Conservation (phyloP, 2,888 invertebrate genomes). For the Trissolcus brochymenae region DNA sequence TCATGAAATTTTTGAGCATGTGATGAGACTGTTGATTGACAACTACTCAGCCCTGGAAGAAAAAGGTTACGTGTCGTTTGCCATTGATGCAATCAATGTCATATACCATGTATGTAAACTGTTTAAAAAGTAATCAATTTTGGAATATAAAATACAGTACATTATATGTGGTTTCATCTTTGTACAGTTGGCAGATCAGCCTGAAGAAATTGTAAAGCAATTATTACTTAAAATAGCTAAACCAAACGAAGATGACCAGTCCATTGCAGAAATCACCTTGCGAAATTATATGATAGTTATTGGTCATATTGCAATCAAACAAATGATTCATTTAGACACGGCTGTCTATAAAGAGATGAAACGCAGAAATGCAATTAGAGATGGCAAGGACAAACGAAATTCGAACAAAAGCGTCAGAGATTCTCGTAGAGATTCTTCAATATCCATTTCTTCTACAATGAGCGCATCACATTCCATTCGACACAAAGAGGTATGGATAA, state of each 20-base stretch:
- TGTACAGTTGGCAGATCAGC: constrained; percentile 79
- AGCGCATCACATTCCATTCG: constrained; percentile 63
- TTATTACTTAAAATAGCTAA: constrained; percentile 60
- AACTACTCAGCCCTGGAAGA: constrained; percentile 76
- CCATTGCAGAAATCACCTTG: constrained; percentile 59
- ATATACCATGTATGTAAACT: constrained; percentile 78
- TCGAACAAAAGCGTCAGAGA: constrained; percentile 62
- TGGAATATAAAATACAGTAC: background rate
- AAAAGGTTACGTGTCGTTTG: constrained; percentile 79
- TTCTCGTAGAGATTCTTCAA: constrained; percentile 48
- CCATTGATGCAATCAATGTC: constrained; percentile 79
- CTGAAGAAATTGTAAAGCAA: constrained; percentile 74
- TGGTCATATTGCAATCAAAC: constrained; percentile 87
- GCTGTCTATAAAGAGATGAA: constrained; percentile 90
- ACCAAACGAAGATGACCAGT: constrained; percentile 46
- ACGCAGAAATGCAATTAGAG: constrained; percentile 78
- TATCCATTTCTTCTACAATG: constrained; percentile 46
- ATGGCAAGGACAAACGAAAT: constrained; percentile 46
- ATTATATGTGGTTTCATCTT: background rate
- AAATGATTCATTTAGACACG: constrained; percentile 89
- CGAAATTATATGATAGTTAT: constrained; percentile 79
- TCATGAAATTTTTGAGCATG: constrained; percentile 78
- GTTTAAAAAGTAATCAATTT: background rate
- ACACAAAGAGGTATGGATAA: constrained; percentile 59
- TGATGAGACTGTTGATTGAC: constrained; percentile 77